Conservation (phyloP, 2,888 invertebrate genomes). For the Horisme vitalbata region DNA sequence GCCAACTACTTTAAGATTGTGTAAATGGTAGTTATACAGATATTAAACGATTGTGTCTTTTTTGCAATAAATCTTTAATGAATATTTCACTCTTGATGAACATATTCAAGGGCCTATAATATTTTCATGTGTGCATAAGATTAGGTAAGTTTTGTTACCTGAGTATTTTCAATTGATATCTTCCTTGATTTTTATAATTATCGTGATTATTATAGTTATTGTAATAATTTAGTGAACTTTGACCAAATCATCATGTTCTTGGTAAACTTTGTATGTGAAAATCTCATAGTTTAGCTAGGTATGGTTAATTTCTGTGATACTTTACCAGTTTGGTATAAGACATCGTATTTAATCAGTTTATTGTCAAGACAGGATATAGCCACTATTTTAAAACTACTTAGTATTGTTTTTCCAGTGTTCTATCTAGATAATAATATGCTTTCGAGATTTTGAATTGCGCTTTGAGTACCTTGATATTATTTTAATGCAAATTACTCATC, state of each 20-base stretch:
- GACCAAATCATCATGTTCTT: constrained; percentile 66
- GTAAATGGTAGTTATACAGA: no score
- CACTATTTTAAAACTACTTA: constrained; percentile 8
- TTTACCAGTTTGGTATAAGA: constrained; percentile 79
- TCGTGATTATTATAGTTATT: constrained; percentile 40
- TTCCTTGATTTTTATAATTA: constrained; percentile 38
- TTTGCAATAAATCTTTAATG: not conserved
- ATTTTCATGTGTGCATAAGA: constrained; percentile 25
- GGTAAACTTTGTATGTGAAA: constrained; percentile 62
- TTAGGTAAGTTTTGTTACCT: constrained; percentile 51
- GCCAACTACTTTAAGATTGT: constrained; percentile 6
- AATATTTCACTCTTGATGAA: not conserved
- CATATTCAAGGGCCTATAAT: constrained; percentile 32
- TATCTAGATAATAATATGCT: not conserved
- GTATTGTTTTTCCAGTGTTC: constrained; percentile 7
- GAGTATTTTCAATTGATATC: constrained; percentile 38
- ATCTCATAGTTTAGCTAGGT: constrained; percentile 78
- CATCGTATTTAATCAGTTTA: constrained; percentile 53
- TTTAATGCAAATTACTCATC: constrained; percentile 23
- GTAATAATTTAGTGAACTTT: constrained; percentile 38
- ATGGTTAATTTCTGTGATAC: constrained; percentile 82
- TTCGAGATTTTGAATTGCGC: constrained; percentile 5
- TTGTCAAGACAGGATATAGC: constrained; percentile 6
- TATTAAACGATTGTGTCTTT: no score
- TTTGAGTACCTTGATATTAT: constrained; percentile 10